phyloP scores from a whole-genome alignment of 2,113 vertebrate species.

The Marmota monax region DNA sequence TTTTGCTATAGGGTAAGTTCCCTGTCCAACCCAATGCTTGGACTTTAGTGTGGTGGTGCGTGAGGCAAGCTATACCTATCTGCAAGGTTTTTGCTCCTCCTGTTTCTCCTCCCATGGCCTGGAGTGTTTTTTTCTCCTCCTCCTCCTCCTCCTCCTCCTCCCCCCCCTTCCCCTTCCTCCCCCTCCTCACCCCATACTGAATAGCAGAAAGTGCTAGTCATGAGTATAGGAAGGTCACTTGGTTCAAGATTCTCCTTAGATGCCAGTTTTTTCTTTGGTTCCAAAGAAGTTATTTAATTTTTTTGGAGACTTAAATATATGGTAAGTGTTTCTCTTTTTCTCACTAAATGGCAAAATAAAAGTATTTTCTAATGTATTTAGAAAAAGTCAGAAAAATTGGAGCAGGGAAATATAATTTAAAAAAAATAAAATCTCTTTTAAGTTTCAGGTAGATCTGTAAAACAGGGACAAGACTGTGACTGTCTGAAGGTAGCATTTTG shows the following conservation, averaged over 20 bases:
- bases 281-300: background rate
- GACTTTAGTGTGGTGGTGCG: rapidly evolving
- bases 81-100: background rate
- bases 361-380: background rate
- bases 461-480: background rate
- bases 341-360: background rate
- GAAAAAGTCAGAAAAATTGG: slow-evolving; percentile 18
- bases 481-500: background rate
- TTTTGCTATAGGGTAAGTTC: background rate
- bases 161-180: background rate
- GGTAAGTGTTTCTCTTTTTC: background rate
- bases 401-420: background rate
- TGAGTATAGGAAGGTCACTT: background rate
- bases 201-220: background rate
- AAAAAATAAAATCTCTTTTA: background rate
- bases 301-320: background rate
- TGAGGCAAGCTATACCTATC: background rate
- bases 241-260: background rate
- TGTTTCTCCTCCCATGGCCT: background rate
- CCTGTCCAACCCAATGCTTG: background rate
- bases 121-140: background rate
- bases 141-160: background rate
- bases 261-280: background rate
- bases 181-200: background rate
- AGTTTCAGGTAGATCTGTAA: background rate